These are phyloP conservation scores for Procambarus clarkii DNA, from an alignment of 1,140 invertebrate species.

Conservation along the genomic window DNA sequence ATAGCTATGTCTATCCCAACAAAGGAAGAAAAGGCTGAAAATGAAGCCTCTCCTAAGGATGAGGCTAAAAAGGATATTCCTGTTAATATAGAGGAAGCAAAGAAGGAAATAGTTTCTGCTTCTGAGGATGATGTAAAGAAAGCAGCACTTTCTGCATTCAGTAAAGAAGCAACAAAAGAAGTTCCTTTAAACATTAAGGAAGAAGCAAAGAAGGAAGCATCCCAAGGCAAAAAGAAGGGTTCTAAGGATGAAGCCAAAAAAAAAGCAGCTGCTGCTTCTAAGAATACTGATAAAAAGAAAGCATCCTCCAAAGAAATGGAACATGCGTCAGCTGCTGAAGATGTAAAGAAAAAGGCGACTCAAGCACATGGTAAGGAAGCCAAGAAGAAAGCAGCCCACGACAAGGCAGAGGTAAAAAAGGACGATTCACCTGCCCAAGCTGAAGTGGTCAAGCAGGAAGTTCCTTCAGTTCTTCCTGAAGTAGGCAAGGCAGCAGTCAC, in stretches of 20 bases:
- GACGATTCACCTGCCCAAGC: not conserved
- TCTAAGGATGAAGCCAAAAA: not conserved
- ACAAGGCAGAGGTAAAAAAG: not conserved
- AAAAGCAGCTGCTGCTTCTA: not conserved
- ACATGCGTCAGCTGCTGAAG: no score
- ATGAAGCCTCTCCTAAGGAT: not conserved
- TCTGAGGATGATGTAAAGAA: not conserved
- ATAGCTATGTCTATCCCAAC: not conserved
- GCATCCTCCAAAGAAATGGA: not conserved
- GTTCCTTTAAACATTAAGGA: not conserved
- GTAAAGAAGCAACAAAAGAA: no score
- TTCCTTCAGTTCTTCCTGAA: not conserved
- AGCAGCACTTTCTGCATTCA: not conserved
- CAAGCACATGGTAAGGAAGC: not conserved
- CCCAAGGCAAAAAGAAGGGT: not conserved
- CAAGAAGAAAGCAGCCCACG: not conserved
- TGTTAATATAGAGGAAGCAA: not conserved
- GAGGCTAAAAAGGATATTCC: not conserved
- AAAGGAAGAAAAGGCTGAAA: not conserved
- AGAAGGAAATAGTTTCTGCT: not conserved
- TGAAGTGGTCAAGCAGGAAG: not conserved
- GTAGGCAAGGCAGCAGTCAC: not conserved
- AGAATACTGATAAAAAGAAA: not conserved
- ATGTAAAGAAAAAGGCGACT: not conserved
- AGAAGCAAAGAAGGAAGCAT: not conserved